These are phyloP conservation scores for Mormyrus iriodes DNA, from an alignment of 2,113 vertebrate genomes.

Conservation along the genomic window DNA sequence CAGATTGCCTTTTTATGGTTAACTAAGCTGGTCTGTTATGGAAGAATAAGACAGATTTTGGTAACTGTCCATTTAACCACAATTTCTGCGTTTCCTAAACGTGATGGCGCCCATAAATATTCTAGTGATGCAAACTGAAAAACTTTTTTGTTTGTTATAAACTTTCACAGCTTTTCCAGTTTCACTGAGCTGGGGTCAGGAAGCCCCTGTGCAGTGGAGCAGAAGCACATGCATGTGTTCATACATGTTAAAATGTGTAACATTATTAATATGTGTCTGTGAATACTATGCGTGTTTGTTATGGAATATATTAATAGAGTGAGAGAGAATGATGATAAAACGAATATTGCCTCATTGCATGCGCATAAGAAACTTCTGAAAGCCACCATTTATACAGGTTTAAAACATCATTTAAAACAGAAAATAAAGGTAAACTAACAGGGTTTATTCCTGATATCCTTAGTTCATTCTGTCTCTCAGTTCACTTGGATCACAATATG, in stretches of 20 bases:
- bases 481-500: constrained; percentile 19
- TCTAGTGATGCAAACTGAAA: not conserved
- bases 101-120: not conserved
- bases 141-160: not conserved
- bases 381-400: not conserved
- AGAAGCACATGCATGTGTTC: not conserved
- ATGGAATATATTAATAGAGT: not conserved
- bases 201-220: not conserved
- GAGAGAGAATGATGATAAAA: not conserved
- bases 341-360: not conserved
- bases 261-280: not conserved
- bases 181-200: not conserved
- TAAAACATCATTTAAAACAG: constrained; percentile 3
- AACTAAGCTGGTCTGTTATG: constrained; percentile 38
- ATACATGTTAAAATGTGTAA: not conserved
- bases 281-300: not conserved
- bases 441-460: constrained; percentile 65
- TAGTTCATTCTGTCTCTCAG: constrained; percentile 1
- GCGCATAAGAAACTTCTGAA: not conserved
- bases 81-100: constrained; percentile 41
- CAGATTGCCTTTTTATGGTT: constrained; percentile 34
- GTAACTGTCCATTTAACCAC: constrained; percentile 64
- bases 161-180: not conserved
- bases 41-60: constrained; percentile 59
- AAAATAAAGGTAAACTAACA: constrained; percentile 39